A percentile compares a stretch with the other conserved stretches of the same genome.
Evolutionary conservation across 2,888 invertebrate species (phyloP).

Genomic region (Cremastinae sp.): DNA sequence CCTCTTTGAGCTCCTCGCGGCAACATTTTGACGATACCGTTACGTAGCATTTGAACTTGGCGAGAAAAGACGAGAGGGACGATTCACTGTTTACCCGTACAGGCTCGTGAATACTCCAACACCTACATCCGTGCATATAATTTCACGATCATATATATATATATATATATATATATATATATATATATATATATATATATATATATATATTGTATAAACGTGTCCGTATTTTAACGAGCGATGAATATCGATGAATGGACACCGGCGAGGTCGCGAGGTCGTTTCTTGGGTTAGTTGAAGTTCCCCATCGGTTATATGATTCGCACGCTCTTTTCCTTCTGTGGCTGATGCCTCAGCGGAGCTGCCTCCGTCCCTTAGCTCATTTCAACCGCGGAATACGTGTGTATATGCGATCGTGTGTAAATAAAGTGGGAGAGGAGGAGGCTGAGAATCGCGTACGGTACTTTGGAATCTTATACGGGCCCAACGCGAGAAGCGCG

Average conservation of each 20-base stretch:
- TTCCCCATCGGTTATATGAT: constrained; percentile 56
- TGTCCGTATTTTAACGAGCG: constrained; percentile 61
- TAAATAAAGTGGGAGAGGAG: constrained; percentile 11
- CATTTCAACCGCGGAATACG: neutral
- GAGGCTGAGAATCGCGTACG: constrained; percentile 53
- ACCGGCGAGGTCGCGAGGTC: constrained; percentile 59
- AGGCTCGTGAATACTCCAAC: too few relatives aligned
- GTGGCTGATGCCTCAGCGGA: constrained; percentile 43
- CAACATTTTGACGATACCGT: constrained; percentile 46
- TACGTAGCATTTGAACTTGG: constrained; percentile 56
- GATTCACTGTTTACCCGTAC: neutral
- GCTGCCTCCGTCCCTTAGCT: constrained; percentile 43
- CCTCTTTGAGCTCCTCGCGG: neutral
- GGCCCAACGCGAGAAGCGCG: constrained; percentile 5
- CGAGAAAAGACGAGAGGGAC: constrained; percentile 41
- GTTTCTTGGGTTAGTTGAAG: constrained; percentile 61
- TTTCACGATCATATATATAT: neutral
- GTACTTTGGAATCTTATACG: constrained; percentile 55
- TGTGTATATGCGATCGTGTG: neutral
- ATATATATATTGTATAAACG: constrained; percentile 39
- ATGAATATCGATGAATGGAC: constrained; percentile 62
- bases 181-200: constrained; percentile 11
- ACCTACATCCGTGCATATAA: neutral
- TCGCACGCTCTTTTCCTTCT: constrained; percentile 58
- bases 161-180: neutral